Evolutionary conservation across 2,888 invertebrate species (phyloP), one percentile per base, ranked within the genome.

Genomic region (Sthenelais limicola): DNA sequence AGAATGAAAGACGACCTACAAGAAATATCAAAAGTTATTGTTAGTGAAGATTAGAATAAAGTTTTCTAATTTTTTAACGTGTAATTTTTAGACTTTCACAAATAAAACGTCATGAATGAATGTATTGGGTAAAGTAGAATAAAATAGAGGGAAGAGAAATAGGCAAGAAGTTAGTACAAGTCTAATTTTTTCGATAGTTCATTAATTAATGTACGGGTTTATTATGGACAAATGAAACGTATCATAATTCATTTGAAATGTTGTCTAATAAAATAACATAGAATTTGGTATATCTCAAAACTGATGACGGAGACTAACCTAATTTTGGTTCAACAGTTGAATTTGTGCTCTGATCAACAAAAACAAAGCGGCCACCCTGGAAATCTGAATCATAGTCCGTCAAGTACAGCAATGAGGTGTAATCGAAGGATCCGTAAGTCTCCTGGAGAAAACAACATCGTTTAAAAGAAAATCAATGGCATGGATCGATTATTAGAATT

Each of bases 391-490:
- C 91, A 83, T 91, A 94, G 85, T 94, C 93, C 72, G 90, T 91
- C 70, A 96, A 89, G 87, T 95, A 96, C 0, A 96, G 88, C 21
- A 96, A 88, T 5, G 94, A 92, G 26, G 96, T 95, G 83, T 94
- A 96, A 86, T 95, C 94, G 85, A 95, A 95, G 73, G 94, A 92
- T 84, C 93, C 92, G 82, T 95, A 95, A 0, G 94, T 94, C 85
- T 93, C 93, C 94, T 95, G 86, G 0, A 76, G 74, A 74, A 90
- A 5, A 18, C 24, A 12, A 58, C 24, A 54, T 4, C 28, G 28
- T 18, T 3, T 26, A 18, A 48, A 3, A 48, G n/a, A 24, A 48
- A 43, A n/a, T n/a, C n/a, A n/a, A n/a, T n/a, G n/a, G n/a, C n/a
- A n/a, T n/a, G n/a, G n/a, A n/a, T n/a, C n/a, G n/a, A n/a, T n/a